phyloP scores from a whole-genome alignment of 2,113 vertebrate genomes.

The Gavia stellata region DNA sequence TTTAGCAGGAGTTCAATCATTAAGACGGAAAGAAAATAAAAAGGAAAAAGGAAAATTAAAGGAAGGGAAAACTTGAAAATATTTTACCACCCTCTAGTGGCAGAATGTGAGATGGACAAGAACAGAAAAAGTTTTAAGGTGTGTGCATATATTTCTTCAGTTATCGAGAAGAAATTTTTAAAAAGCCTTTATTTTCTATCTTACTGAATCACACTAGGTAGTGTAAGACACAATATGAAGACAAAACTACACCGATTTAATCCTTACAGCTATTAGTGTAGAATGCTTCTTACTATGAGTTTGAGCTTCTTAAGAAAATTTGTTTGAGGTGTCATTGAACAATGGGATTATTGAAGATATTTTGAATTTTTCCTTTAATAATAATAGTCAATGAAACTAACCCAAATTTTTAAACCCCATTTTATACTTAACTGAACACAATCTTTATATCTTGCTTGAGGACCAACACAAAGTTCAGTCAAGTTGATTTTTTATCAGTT shows the following conservation, averaged over 20 bases:
- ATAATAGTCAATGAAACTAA: not conserved
- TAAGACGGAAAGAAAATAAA: not conserved
- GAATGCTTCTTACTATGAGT: not conserved
- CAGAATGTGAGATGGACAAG: not conserved
- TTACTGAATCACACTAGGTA: not conserved
- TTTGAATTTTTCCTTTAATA: not conserved
- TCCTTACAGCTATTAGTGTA: not conserved
- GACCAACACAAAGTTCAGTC: not conserved
- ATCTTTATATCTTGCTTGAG: not conserved
- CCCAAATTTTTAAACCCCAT: not conserved
- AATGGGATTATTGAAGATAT: not conserved
- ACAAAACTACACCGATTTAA: not conserved
- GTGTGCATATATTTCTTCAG: not conserved
- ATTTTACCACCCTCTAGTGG: slow-evolving; percentile 67
- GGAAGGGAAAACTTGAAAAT: not conserved
- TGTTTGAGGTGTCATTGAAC: not conserved
- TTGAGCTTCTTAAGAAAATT: not conserved
- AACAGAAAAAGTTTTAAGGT: not conserved
- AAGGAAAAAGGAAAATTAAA: not conserved
- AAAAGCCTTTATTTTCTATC: not conserved
- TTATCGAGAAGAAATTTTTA: not conserved
- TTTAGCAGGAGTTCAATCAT: not conserved
- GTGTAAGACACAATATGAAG: not conserved
- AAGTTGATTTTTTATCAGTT: not conserved
- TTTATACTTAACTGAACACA: not conserved